These are phyloP conservation scores for Lucifuga dentata DNA, from an alignment of 2,113 vertebrate genomes.

Conservation along the genomic window DNA sequence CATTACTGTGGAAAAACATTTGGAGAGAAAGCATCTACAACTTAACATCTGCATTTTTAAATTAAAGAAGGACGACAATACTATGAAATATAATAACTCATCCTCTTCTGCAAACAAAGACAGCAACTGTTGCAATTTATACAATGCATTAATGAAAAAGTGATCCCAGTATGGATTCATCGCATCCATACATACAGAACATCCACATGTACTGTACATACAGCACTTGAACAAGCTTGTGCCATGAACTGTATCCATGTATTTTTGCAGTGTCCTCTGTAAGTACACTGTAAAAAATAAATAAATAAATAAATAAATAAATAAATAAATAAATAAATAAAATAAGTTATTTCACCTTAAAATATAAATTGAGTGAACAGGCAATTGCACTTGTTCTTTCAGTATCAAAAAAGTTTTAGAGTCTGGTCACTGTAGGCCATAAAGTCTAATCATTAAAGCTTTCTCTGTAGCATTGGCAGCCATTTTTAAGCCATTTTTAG, in stretches of 20 bases:
- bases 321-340: no score
- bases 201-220: slow-evolving; percentile 12
- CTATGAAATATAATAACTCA: slow-evolving; percentile 63
- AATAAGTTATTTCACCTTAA: no score
- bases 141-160: slow-evolving; percentile 49
- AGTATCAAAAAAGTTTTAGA: no score
- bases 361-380: no score
- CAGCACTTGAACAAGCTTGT: slow-evolving; percentile 1
- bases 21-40: slow-evolving; percentile 40
- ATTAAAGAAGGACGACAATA: slow-evolving; percentile 46
- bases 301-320: no score
- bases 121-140: slow-evolving; percentile 28
- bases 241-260: slow-evolving; percentile 19
- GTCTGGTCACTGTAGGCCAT: no score
- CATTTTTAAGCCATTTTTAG: no score
- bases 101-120: slow-evolving; percentile 44
- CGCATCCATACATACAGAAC: slow-evolving; percentile 24
- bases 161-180: slow-evolving; percentile 22
- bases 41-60: slow-evolving; percentile 42
- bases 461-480: no score
- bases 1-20: slow-evolving; percentile 39
- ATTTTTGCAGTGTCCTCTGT: background rate
- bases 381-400: no score
- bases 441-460: no score
- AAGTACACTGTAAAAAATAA: background rate